Evolutionary conservation across 2,797 vertebrate genomes (phyloP), one percentile per base, ranked within the genome.

Genomic region (Alfaro cultratus): DNA sequence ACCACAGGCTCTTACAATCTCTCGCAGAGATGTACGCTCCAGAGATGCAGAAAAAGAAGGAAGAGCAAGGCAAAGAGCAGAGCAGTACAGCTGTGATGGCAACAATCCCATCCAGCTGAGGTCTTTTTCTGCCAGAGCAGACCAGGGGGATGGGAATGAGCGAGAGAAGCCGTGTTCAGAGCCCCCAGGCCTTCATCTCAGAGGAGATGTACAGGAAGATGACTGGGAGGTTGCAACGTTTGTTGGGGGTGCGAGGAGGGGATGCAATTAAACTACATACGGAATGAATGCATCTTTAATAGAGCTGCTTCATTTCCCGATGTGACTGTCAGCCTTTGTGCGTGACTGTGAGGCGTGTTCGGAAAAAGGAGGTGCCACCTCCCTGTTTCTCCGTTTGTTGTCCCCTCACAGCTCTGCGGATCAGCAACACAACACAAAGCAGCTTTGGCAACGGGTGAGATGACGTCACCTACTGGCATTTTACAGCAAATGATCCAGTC

Each of bases 271-370:
- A 89, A 91, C 86, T 89, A 93, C 88, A 93, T 84, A 90, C 79
- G 86, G 88, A 90, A 23, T 73, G 78, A 91, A 94, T 94, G 91
- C 91, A 94, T 95, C 93, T 95, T 94, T 95, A 95, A 95, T 94
- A 86, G 89, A 13, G 49, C 39, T 34, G 79, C 90, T 86, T 87
- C 82, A 78, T 90, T 93, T 92, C 88, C 90, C 89, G 86, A 90
- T 51, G 78, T 91, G 87, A 87, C 89, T 88, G 88, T 86, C 90
- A 88, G 88, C 78, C 82, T 92, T 91, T 93, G 88, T 92, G 87
- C 9, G 29, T 83, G 85, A 83, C 81, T 53, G 74, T 26, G 76
- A 89, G 85, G 74, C 83, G 62, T 86, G 77, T 71, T 84, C 76
- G 39, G 51, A 79, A 79, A 74, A 75, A 81, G 29, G 72, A 80